phyloP scores from a whole-genome alignment of 2,888 invertebrate genomes.

The Seladonia tumulorum region DNA sequence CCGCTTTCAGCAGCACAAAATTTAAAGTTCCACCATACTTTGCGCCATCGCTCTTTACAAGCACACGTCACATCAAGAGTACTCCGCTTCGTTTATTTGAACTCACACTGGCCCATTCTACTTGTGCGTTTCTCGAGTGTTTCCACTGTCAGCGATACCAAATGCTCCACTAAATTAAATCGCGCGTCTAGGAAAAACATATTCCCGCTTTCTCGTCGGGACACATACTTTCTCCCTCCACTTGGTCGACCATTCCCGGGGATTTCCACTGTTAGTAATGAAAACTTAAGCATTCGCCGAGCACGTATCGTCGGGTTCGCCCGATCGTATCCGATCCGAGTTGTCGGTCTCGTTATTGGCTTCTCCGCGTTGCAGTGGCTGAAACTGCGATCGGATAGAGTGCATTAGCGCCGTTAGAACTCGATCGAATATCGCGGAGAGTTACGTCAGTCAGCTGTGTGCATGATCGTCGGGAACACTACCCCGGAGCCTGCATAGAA shows the following conservation, averaged over 20 bases:
- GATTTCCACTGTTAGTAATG: background rate
- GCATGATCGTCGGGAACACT: slow-evolving; percentile 13
- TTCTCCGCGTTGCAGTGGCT: background rate
- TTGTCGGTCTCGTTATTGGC: background rate
- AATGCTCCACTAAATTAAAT: background rate
- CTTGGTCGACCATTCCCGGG: background rate
- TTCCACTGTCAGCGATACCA: background rate
- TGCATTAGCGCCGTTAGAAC: background rate
- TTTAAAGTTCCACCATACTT: background rate
- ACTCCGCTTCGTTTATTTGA: background rate
- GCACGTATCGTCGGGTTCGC: background rate
- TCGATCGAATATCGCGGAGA: background rate
- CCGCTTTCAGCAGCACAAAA: background rate
- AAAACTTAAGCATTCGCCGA: background rate
- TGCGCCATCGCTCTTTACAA: background rate
- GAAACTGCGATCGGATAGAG: background rate
- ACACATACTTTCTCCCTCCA: background rate
- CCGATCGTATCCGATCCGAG: background rate
- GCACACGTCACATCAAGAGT: background rate
- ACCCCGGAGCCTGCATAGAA: background rate
- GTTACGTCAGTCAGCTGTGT: background rate
- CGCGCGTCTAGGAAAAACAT: background rate
- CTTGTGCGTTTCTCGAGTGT: background rate
- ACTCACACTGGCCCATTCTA: background rate
- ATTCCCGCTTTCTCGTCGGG: background rate